phyloP scores from a whole-genome alignment of 2,888 invertebrate species.

The Caenorhabditis sp. region DNA sequence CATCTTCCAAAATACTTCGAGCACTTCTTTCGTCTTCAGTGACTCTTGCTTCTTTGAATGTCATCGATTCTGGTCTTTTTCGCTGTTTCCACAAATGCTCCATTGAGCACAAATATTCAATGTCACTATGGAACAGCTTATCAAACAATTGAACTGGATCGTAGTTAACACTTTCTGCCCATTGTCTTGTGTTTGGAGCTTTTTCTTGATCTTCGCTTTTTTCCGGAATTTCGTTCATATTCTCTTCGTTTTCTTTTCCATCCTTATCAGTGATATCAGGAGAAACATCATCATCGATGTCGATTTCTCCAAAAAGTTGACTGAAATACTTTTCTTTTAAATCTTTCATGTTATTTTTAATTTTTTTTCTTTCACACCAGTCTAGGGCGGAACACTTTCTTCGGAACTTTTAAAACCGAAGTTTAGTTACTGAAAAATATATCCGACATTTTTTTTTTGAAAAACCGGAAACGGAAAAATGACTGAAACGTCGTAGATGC shows the following conservation, averaged over 20 bases:
- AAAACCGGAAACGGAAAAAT: neutral
- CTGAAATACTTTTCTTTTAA: slow-evolving; percentile 73
- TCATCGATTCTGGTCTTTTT: slow-evolving; percentile 76
- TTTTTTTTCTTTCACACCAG: no score
- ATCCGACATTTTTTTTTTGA: slow-evolving; percentile 1
- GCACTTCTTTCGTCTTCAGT: slow-evolving; percentile 1
- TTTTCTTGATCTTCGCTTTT: slow-evolving; percentile 4
- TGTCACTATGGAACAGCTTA: slow-evolving; percentile 93
- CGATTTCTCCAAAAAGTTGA: slow-evolving; percentile 95
- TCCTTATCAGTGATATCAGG: slow-evolving; percentile 88
- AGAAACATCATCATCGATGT: slow-evolving; percentile 95
- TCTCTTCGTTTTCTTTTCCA: slow-evolving; percentile 4
- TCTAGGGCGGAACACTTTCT: no score
- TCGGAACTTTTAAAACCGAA: no score
- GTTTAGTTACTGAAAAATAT: no score
- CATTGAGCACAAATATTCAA: slow-evolving; percentile 91
- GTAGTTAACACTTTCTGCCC: slow-evolving; percentile 86
- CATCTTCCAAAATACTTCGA: slow-evolving; percentile 9
- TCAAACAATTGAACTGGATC: slow-evolving; percentile 85
- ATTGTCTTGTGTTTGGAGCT: slow-evolving; percentile 81
- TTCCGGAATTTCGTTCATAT: slow-evolving; percentile 7
- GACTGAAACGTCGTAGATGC: no score
- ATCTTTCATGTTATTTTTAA: no score
- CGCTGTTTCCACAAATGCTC: slow-evolving; percentile 92
- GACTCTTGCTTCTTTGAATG: slow-evolving; percentile 7